Conservation (phyloP, 2,113 vertebrate genomes). For the Halcyon malimbica region DNA sequence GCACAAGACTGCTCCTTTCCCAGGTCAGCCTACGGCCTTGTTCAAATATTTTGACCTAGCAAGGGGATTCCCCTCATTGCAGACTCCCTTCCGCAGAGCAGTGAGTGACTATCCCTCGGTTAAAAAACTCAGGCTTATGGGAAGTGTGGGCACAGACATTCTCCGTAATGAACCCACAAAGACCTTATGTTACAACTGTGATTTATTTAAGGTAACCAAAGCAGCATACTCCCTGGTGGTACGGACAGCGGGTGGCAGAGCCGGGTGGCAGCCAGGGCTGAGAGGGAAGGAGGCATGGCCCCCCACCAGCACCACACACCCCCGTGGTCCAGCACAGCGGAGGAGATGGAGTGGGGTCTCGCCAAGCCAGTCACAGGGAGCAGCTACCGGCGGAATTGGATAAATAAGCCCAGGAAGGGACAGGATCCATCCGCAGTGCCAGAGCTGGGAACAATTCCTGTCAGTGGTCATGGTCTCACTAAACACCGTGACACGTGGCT, state of each 20-base stretch:
- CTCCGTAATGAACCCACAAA: not conserved
- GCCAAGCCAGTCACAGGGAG: not conserved
- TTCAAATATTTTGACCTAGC: not conserved
- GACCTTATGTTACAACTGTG: not conserved
- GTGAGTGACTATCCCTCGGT: not conserved
- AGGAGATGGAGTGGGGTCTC: not conserved
- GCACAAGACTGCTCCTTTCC: not conserved
- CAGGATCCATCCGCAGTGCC: not conserved
- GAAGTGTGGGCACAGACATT: not conserved
- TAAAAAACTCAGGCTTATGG: not conserved
- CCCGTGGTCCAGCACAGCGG: accelerated
- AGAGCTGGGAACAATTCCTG: not conserved
- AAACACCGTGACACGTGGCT: not conserved
- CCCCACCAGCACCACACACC: not conserved
- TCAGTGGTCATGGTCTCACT: not conserved
- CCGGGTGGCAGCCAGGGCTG: not conserved
- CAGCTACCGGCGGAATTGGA: not conserved
- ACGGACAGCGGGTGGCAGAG: not conserved
- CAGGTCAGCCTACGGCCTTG: not conserved
- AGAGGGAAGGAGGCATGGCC: no score
- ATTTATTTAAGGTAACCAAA: not conserved
- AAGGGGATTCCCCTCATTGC: not conserved
- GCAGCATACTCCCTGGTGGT: not conserved
- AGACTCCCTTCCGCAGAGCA: not conserved
- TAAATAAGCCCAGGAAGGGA: not conserved